phyloP scores from a whole-genome alignment of 2,113 vertebrate genomes.

The Petaurus breviceps region DNA sequence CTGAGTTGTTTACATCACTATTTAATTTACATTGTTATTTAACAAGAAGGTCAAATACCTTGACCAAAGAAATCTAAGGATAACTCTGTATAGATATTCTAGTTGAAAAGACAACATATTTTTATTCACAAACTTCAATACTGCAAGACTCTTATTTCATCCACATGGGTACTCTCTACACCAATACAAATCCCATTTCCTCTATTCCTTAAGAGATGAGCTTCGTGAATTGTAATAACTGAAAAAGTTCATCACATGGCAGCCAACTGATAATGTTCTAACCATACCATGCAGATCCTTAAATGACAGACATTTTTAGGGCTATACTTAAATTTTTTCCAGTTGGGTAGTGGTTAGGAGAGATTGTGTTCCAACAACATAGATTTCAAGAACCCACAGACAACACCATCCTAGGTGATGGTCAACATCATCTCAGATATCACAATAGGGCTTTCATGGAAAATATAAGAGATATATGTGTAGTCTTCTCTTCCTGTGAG shows the following conservation, averaged over 20 bases:
- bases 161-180: background rate
- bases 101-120: background rate
- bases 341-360: background rate
- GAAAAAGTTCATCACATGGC: background rate
- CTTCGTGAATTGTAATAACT: background rate
- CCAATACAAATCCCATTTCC: too few relatives aligned
- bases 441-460: background rate
- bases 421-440: background rate
- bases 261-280: background rate
- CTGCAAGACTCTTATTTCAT: background rate
- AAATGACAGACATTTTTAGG: background rate
- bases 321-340: background rate
- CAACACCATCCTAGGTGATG: background rate
- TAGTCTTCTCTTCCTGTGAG: background rate
- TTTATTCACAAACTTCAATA: background rate
- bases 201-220: background rate
- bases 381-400: background rate
- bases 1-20: constrained; percentile 1
- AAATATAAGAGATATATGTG: background rate
- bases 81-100: constrained; percentile 5
- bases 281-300: background rate
- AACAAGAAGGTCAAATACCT: constrained; percentile 36
- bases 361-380: background rate
- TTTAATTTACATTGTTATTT: background rate
- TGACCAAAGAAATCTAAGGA: constrained; percentile 41